Base-by-base conservation (phyloP, 2,888 invertebrate genomes). In the Lycocerus yunnanus region DNA sequence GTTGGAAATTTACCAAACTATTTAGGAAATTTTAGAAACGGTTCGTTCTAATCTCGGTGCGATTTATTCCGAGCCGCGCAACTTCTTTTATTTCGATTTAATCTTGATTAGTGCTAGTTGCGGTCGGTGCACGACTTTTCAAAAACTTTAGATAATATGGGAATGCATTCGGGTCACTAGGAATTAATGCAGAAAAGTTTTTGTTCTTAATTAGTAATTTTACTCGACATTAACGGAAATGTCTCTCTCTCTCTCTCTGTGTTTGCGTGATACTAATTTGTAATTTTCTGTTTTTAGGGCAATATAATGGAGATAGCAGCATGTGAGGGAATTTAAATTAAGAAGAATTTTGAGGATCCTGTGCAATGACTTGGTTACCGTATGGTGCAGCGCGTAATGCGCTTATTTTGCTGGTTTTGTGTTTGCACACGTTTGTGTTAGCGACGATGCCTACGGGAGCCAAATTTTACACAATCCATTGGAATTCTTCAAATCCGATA, bases 401-500 rank as follows among this genome's bases (percentile, higher is more conserved):
- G 83, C 83, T 86, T 78, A 80, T 86, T 72, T 73, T 82, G 65
- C 77, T 85, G 71, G 79, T 84, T 43, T 81, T 85, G 74, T 82
- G 83, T 74, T 82, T 86, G 73, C 84, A 85, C 75, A 83, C 84
- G 65, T 83, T 84, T 78, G 84, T 84, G 59, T 73, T 83, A 78
- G 86, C 86, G 72, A 84, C 86, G 75, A 82, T 84, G 78, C 86
- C 86, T 14, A 85, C 85, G 80, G 87, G 86, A 80, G 87, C 87
- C 66, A 86, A 85, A 73, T 86, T 86, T 80, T 87, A 87, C 82
- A 87, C 86, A 68, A 88, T 88, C 76, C 87, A 88, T 76, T 88
- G 88, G 88, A 88, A 88, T 82, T 86, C 86, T 18, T 85, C 87
- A 76, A 88, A 87, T 80, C 87, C 87, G 68, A 87, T 87, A 73